Conservation (phyloP, 1,140 invertebrate species). For the Cotesia vestalis region DNA sequence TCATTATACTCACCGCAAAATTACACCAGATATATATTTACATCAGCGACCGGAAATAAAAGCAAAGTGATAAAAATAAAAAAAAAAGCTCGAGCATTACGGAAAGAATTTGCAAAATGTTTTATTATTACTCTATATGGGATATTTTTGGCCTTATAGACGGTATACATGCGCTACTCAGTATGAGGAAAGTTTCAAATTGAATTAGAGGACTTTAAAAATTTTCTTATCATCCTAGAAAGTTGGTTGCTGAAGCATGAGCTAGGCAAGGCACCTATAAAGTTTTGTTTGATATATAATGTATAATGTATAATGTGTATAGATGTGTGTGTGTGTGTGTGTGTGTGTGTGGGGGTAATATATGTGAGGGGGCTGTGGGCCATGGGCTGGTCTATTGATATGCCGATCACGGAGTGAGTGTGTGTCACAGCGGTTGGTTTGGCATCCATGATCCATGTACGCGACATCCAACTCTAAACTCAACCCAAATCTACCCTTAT, state of each 20-base stretch:
- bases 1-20: no score
- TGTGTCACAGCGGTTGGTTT: background rate
- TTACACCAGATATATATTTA: no score
- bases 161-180: background rate
- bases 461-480: background rate
- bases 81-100: no score
- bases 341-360: background rate
- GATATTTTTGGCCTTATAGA: background rate
- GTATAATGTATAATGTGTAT: background rate
- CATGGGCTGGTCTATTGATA: slow-evolving; percentile 16
- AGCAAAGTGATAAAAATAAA: no score
- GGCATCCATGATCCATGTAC: background rate
- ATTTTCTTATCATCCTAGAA: slow-evolving; percentile 23
- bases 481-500: no score
- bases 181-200: slow-evolving; percentile 16
- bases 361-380: no score
- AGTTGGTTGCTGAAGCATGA: background rate
- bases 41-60: no score
- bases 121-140: background rate
- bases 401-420: slow-evolving; percentile 24
- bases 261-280: background rate
- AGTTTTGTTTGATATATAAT: slow-evolving; percentile 8
- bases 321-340: background rate
- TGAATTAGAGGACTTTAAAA: slow-evolving; percentile 25
- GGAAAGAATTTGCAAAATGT: background rate